These are phyloP conservation scores for Heterotis niloticus DNA, from an alignment of 2,113 vertebrate genomes.

Conservation along the genomic window DNA sequence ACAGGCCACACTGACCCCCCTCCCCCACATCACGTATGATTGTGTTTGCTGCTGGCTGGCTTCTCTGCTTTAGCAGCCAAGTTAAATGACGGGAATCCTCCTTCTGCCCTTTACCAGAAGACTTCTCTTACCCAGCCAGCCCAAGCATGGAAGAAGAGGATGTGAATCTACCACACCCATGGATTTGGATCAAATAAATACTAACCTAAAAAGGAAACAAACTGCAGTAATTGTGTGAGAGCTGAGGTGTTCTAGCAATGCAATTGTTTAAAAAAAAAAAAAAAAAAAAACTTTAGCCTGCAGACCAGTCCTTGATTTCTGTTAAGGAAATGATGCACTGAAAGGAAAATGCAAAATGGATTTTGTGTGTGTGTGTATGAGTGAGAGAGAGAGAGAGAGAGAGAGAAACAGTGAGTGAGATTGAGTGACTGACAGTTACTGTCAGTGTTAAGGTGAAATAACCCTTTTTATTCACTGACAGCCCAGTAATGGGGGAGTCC, in stretches of 20 bases:
- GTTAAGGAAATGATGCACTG: not conserved
- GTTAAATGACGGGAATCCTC: not conserved
- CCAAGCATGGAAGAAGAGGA: not conserved
- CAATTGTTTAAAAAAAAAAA: too few species aligned
- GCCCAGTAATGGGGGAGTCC: not conserved
- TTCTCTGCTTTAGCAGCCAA: not conserved
- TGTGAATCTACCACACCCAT: not conserved
- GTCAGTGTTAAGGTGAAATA: not conserved
- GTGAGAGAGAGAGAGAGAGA: too few species aligned
- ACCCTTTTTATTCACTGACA: not conserved
- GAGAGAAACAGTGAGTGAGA: too few species aligned
- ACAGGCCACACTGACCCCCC: not conserved
- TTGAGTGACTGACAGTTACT: not conserved
- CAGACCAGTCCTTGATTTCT: too few species aligned
- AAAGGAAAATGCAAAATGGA: not conserved
- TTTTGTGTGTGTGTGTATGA: too few species aligned
- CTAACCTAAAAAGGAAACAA: not conserved
- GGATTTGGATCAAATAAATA: slow-evolving; percentile 3
- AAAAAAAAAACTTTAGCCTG: too few species aligned
- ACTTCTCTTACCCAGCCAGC: not conserved
- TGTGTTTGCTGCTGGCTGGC: not conserved
- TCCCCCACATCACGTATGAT: too few species aligned
- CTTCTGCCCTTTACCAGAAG: not conserved
- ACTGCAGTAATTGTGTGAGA: not conserved
- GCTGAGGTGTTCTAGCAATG: not conserved